These are phyloP conservation scores for Phaetusa simplex DNA, from an alignment of 2,113 vertebrate genomes.

Conservation along the genomic window DNA sequence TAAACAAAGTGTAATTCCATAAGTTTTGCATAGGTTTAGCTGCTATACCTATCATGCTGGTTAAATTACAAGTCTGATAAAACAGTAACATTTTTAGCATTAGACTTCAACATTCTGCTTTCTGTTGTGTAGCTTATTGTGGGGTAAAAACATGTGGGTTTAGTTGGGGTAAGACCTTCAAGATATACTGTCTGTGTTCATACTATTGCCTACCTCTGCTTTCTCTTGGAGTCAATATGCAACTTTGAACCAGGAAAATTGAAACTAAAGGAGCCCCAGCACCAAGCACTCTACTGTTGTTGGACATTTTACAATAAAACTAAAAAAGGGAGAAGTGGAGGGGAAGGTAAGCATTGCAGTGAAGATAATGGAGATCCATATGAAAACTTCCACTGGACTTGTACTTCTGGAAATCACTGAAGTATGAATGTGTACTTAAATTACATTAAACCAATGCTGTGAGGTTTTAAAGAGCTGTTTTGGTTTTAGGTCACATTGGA, in stretches of 20 bases:
- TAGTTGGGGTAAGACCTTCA: neutral
- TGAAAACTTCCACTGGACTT: neutral
- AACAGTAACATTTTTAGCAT: neutral
- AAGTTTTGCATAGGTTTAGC: neutral
- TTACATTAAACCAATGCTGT: neutral
- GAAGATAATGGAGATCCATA: neutral
- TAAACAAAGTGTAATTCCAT: neutral
- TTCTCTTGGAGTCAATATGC: neutral
- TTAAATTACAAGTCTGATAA: neutral
- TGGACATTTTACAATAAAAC: neutral
- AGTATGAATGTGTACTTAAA: neutral
- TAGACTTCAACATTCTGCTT: neutral
- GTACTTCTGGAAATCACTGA: neutral
- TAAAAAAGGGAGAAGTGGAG: neutral
- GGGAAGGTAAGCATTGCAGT: neutral
- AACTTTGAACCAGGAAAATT: neutral
- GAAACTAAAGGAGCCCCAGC: neutral
- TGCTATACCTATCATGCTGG: neutral
- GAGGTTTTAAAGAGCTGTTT: constrained; percentile 19
- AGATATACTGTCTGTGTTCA: neutral
- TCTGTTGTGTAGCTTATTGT: neutral
- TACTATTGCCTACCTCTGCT: neutral
- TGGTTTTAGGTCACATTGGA: constrained; percentile 91
- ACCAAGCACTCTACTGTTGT: neutral
- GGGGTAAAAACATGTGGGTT: neutral